Conservation (phyloP, 2,113 vertebrate genomes). For the Dasyornis broadbenti region DNA sequence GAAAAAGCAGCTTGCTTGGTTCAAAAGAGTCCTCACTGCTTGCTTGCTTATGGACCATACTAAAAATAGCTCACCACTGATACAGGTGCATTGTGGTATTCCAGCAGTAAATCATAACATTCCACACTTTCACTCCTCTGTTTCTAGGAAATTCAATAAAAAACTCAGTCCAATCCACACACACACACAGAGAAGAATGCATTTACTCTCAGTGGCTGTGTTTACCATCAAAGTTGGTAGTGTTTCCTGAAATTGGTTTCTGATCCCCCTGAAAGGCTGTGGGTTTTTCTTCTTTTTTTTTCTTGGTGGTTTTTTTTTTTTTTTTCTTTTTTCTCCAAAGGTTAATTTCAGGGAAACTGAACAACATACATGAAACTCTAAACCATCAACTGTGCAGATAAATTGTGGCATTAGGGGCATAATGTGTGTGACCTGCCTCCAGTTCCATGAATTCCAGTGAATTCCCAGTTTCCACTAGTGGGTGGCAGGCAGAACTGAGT, state of each 20-base stretch:
- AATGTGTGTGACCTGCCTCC: not conserved
- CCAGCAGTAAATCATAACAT: not conserved
- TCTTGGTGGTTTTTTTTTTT: not conserved
- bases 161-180: not conserved
- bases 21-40: not conserved
- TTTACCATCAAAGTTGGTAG: conserved; percentile 58
- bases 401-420: not conserved
- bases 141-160: not conserved
- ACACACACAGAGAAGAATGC: not conserved
- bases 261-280: conserved; percentile 58
- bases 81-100: not conserved
- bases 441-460: conserved; percentile 52
- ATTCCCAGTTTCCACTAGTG: conserved; percentile 1
- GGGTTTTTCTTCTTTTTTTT: not conserved
- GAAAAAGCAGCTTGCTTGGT: not conserved
- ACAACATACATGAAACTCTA: conserved; percentile 36
- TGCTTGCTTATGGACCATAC: not conserved
- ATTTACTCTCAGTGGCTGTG: conserved; percentile 3
- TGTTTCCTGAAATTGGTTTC: conserved; percentile 72
- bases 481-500: not conserved
- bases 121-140: not conserved
- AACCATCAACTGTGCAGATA: conserved; percentile 25
- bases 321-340: not conserved
- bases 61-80: not conserved
- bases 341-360: conserved; percentile 62